A percentile compares a stretch with the other conserved stretches of the same genome.
Conservation (phyloP, 2,113 vertebrate species). For the Pandion haliaetus region DNA sequence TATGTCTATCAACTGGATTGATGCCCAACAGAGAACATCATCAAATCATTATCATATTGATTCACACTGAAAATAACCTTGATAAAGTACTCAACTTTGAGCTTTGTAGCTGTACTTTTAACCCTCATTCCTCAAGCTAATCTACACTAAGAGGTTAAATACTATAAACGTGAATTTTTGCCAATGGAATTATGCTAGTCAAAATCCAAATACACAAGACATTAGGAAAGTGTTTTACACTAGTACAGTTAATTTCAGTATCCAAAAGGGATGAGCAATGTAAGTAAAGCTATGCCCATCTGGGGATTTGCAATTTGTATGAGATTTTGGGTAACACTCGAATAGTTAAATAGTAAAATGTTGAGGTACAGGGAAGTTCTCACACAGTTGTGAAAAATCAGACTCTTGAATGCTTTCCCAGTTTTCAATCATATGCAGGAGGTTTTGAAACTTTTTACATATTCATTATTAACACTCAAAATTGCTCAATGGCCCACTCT, state of each 20-base stretch:
- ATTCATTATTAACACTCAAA: neutral
- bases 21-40: neutral
- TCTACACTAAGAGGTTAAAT: neutral
- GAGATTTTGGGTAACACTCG: neutral
- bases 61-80: neutral
- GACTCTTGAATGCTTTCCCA: neutral
- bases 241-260: neutral
- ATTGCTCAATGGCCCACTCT: neutral
- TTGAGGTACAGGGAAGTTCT: neutral
- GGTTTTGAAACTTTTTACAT: neutral
- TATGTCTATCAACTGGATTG: neutral
- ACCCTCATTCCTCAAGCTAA: neutral
- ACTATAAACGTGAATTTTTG: neutral
- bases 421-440: neutral
- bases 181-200: neutral
- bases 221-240: neutral
- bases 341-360: neutral
- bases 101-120: neutral
- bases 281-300: neutral
- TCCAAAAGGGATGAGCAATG: neutral
- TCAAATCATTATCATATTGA: neutral
- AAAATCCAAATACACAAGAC: neutral
- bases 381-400: neutral
- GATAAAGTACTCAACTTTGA: neutral
- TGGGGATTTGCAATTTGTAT: neutral